phyloP scores from a whole-genome alignment of 1,140 invertebrate genomes.

The Ostrea edulis region DNA sequence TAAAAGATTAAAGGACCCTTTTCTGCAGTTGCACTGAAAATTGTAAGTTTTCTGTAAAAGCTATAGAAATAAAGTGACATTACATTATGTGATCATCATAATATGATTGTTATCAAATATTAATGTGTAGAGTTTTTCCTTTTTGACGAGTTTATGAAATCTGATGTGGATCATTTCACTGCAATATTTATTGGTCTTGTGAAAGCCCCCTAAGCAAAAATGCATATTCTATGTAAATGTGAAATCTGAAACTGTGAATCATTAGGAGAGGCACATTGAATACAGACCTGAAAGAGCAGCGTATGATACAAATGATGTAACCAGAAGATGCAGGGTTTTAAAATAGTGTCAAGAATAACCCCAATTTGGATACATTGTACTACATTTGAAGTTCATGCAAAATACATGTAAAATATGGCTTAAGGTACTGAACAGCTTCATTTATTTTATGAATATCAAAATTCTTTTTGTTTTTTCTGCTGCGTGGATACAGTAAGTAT shows the following conservation, averaged over 20 bases:
- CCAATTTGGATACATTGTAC: too few species aligned
- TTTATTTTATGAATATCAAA: not conserved
- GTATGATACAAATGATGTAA: too few species aligned
- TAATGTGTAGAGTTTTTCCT: not conserved
- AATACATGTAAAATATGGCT: too few species aligned
- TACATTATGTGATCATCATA: not conserved
- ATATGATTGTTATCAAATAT: not conserved
- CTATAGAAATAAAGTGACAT: too few species aligned
- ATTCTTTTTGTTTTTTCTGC: slow-evolving; percentile 47
- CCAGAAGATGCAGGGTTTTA: too few species aligned
- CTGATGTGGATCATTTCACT: not conserved
- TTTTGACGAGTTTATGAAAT: not conserved
- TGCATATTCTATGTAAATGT: too few species aligned
- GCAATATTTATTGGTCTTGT: not conserved
- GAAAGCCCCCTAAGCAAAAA: too few species aligned
- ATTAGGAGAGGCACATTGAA: not conserved
- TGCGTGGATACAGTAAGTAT: slow-evolving; percentile 65
- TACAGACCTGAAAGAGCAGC: not conserved
- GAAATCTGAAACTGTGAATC: not conserved
- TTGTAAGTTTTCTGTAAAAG: too few species aligned
- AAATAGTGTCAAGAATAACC: too few species aligned
- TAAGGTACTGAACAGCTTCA: not conserved
- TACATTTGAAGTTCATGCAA: too few species aligned
- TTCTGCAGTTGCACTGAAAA: too few species aligned
- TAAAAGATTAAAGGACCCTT: too few species aligned